Conservation (phyloP, 1,140 invertebrate genomes). For the Lepidurus couesii region DNA sequence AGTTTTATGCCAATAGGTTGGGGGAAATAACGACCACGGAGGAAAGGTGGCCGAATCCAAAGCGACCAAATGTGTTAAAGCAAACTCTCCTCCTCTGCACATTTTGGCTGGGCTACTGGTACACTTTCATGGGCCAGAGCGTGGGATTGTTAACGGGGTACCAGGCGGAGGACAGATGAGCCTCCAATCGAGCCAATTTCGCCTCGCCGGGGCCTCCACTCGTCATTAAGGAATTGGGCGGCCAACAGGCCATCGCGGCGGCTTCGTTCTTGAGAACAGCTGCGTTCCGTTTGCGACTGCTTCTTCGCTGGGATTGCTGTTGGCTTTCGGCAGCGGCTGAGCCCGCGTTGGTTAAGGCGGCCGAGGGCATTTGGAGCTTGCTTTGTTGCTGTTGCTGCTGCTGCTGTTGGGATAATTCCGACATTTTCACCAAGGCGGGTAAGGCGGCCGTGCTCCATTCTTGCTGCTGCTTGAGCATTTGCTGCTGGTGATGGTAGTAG, state of each 20-base stretch:
- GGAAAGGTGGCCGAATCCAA: background rate
- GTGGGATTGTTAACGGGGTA: slow-evolving; percentile 6
- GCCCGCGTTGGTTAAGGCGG: background rate
- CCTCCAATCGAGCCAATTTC: slow-evolving; percentile 9
- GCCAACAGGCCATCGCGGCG: background rate
- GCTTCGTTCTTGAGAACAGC: slow-evolving; percentile 9
- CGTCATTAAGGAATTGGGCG: background rate
- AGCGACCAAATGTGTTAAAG: background rate
- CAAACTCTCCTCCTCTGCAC: too few relatives aligned
- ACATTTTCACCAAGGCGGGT: background rate
- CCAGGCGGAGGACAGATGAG: slow-evolving; percentile 1
- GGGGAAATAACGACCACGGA: background rate
- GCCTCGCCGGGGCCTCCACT: background rate
- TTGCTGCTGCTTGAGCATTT: background rate
- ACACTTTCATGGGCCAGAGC: slow-evolving; percentile 10
- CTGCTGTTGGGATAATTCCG: slow-evolving; percentile 1
- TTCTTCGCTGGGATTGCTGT: background rate
- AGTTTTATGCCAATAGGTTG: background rate
- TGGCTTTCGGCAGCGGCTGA: background rate
- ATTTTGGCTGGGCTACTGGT: background rate
- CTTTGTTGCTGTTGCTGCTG: background rate
- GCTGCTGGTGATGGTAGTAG: slow-evolving; percentile 13
- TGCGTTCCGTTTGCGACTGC: background rate
- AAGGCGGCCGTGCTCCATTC: slow-evolving; percentile 1
- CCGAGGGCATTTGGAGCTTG: too few relatives aligned